A percentile compares a stretch with the other conserved stretches of the same genome.
Conservation (phyloP, 2,888 invertebrate species). For the Pyrocoelia pectoralis region DNA sequence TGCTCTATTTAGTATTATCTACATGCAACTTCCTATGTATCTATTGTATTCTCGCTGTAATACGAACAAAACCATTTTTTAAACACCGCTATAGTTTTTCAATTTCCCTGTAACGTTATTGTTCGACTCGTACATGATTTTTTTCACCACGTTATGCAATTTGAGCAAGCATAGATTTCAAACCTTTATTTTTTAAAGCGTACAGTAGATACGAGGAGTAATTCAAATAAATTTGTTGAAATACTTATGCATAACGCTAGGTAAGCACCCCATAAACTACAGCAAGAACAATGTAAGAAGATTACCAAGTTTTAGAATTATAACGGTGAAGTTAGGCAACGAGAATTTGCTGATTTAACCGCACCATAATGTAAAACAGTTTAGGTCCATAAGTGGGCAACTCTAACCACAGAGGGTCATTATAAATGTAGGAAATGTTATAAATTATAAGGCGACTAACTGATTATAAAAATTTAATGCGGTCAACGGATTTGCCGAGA, state of each 20-base stretch:
- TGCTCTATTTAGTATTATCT: background rate
- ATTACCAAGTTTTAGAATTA: slow-evolving; percentile 32
- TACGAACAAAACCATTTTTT: too few species aligned
- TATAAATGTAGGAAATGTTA: slow-evolving; percentile 28
- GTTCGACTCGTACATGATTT: too few species aligned
- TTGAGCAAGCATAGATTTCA: too few species aligned
- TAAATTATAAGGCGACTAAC: slow-evolving; percentile 28
- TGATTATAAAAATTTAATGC: slow-evolving; percentile 44
- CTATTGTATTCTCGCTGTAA: background rate
- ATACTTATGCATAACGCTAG: slow-evolving; percentile 12
- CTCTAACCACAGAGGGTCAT: slow-evolving; percentile 21
- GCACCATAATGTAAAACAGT: slow-evolving; percentile 33
- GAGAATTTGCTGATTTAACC: slow-evolving; percentile 31
- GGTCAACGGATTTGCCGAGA: slow-evolving; percentile 37
- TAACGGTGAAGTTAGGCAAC: slow-evolving; percentile 22
- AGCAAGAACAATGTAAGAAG: slow-evolving; percentile 32
- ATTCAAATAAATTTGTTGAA: slow-evolving; percentile 8
- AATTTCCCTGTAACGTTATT: too few species aligned
- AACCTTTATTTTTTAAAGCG: too few species aligned
- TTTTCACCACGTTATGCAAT: too few species aligned
- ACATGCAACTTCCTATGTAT: background rate
- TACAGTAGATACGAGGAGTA: too few species aligned
- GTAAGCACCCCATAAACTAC: slow-evolving; percentile 24
- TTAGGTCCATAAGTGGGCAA: slow-evolving; percentile 32
- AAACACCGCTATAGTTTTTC: too few species aligned